Evolutionary conservation across 1,140 invertebrate genomes (phyloP), one percentile per base, ranked within the genome.

Genomic region (Psilanteris sp.): DNA sequence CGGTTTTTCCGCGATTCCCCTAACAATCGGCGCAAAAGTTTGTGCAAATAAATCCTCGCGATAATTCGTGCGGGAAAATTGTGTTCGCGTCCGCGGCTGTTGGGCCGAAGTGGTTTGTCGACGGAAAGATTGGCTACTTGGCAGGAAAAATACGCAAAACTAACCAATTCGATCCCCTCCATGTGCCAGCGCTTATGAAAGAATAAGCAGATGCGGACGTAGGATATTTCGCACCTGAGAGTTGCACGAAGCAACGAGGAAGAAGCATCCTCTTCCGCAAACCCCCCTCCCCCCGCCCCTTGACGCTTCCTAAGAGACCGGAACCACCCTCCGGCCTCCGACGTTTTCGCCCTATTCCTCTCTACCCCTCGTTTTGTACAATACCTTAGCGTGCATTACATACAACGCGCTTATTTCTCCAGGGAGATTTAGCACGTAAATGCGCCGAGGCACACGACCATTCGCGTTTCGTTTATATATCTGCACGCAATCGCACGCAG

Each of bases 381-480:
- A 83, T 83, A 68, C 81, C 80, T 82, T 61, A 62, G 80, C 81
- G 80, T 83, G 74, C 82, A 83, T 85, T 85, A 83, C 83, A 83
- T 81, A 81, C 83, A 83, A 77, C 71, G 67, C 66, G 81, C 78
- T 85, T 85, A 85, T 85, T 85, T 85, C 83, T 85, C 83, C 75
- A 81, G 83, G 83, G 83, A 85, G 81, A 82, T 83, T 83, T 83
- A 81, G 80, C 81, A 64, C 82, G 80, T 80, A 81, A 82, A 84
- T 83, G 64, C 77, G 75, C 81, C 44, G 67, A 66, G 66, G 71
- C 68, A 77, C 80, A 81, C 80, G 62, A 70, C 70, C 41, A 72
- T 52, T 67, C 66, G 20, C 44, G 31, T 55, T 59, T 50, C 55
- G 34, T 66, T 73, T 66, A 73, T 66, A 59, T 37, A 66, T 66